These are phyloP conservation scores for Anthophora plumipes DNA, from an alignment of 2,888 invertebrate genomes.

Conservation along the genomic window DNA sequence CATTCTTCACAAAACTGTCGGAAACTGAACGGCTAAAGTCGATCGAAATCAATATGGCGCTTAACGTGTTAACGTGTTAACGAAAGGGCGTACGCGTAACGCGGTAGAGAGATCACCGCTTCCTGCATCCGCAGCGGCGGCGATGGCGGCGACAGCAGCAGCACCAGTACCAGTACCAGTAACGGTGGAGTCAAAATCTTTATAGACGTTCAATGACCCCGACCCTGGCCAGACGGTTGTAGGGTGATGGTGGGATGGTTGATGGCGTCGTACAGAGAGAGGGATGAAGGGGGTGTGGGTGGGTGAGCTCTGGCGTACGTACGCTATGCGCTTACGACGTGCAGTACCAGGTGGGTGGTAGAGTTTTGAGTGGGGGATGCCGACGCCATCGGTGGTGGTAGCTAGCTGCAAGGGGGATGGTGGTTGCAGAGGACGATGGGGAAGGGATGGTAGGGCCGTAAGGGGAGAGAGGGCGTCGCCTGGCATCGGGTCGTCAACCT, in stretches of 20 bases:
- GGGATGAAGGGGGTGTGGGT: constrained; percentile 59
- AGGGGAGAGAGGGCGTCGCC: constrained; percentile 81
- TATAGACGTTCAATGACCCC: constrained; percentile 85
- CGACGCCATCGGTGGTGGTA: constrained; percentile 50
- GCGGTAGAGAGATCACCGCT: constrained; percentile 37
- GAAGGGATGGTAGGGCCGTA: constrained; percentile 65
- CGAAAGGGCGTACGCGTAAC: constrained; percentile 58
- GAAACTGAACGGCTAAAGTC: no score
- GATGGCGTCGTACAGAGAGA: constrained; percentile 55
- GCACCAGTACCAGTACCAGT: constrained; percentile 47
- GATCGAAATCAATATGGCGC: no score
- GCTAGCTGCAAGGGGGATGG: constrained; percentile 57
- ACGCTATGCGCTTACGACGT: constrained; percentile 67
- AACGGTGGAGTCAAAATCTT: constrained; percentile 82
- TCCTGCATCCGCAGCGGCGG: constrained; percentile 66
- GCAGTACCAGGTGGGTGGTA: constrained; percentile 63
- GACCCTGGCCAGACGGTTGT: constrained; percentile 84
- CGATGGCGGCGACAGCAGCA: constrained; percentile 33
- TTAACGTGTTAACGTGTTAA: constrained; percentile 43
- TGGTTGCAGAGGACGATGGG: constrained; percentile 60
- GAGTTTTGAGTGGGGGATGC: constrained; percentile 58
- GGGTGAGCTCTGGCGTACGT: constrained; percentile 62
- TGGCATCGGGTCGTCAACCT: constrained; percentile 84
- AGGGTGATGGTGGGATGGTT: constrained; percentile 59
- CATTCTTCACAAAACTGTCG: no score